Base-by-base conservation (phyloP, 2,113 vertebrate species). In the Sporophila hypoxantha region DNA sequence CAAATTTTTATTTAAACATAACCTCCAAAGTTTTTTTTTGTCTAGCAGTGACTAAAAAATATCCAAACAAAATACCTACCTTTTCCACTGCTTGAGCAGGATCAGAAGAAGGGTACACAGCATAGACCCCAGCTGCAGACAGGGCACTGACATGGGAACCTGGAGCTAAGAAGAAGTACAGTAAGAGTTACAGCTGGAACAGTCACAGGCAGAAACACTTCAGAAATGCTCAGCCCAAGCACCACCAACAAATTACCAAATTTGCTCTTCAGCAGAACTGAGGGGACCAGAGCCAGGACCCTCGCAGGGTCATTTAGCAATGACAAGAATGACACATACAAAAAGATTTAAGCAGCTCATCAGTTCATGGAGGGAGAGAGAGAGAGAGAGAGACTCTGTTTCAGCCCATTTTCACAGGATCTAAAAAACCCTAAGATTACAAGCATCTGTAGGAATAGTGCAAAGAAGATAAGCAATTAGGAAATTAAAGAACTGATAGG, bases 71-170 rank as follows among this genome's bases (percentile, higher is more conserved):
- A 85, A 42, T 39, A 94, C 96, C 81, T 39, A 99, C 99, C 97
- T 97, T 89, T 97, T 98, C 99, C 99, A 99, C 88, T 98, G 98
- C 79, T 98, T 98, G 44, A 99, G 97, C 56, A 99, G 97, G 94
- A 99, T 96, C 29, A 99, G 97, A 18, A 99, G 98, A 50, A 99
- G 95, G 5, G 99, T 99, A 56, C 98, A 98, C 49, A 98, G 97
- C 98, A 99, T 99, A 88, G 98, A 99, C 4, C 99, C 99, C 10
- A 99, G 96, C 37, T 98, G 98, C 59, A 99, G 96, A 84, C 99
- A 99, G 75, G 96, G 96, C 29, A 96, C 96, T 2, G 99, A 99
- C 76, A 78, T 89, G 8, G 98, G 97, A 53, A 98, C 98, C 25
- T 98, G 96, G 68, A 99, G 95, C 99, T 99, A 84, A 10, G 36